Conservation (phyloP, 2,113 vertebrate species). For the Rhegmatorhina hoffmannsi region DNA sequence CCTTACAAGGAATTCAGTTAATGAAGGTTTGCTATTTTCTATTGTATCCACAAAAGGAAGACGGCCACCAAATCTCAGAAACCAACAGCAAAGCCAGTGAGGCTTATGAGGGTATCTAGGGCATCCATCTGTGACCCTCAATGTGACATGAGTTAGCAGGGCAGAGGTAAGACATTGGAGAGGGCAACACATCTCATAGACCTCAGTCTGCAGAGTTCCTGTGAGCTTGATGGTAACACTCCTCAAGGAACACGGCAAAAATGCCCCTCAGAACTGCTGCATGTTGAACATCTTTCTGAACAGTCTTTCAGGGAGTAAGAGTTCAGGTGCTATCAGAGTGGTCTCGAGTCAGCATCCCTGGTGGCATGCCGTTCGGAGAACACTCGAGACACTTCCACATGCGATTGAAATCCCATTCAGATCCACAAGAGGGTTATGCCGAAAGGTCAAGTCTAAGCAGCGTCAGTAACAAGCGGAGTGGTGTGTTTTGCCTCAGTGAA, state of each 20-base stretch:
- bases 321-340: fast-evolving
- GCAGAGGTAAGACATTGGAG: not conserved
- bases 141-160: fast-evolving
- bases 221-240: not conserved
- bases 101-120: not conserved
- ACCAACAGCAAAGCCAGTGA: not conserved
- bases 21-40: not conserved
- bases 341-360: not conserved
- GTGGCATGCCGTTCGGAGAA: fast-evolving
- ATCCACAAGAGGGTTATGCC: slow-evolving; percentile 51
- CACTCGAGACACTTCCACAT: not conserved
- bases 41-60: not conserved
- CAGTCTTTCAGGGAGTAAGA: not conserved
- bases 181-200: not conserved
- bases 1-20: not conserved
- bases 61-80: not conserved
- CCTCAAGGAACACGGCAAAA: not conserved
- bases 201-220: not conserved
- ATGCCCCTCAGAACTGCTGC: not conserved
- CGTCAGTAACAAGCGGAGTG: fast-evolving
- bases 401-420: slow-evolving; percentile 26
- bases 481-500: not conserved
- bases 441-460: not conserved
- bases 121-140: fast-evolving
- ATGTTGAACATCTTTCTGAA: not conserved